Conservation (phyloP, 2,888 invertebrate genomes). For the Campaea margaritaria region DNA sequence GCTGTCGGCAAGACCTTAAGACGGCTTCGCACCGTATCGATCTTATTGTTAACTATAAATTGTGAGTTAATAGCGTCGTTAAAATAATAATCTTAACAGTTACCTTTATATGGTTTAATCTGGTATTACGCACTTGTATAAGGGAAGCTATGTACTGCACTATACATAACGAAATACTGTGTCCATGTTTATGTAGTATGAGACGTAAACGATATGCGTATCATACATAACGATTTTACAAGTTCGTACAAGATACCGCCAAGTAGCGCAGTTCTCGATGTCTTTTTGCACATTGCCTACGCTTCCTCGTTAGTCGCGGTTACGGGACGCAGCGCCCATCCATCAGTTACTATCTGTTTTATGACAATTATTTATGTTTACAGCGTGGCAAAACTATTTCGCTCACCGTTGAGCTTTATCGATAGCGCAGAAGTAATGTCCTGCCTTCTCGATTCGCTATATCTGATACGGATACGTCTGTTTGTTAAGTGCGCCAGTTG, state of each 20-base stretch:
- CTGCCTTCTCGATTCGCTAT: conserved; percentile 79
- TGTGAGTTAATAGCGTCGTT: conserved; percentile 60
- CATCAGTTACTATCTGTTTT: conserved; percentile 81
- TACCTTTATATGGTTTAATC: conserved; percentile 59
- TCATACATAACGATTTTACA: conserved; percentile 16
- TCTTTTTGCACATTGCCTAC: conserved; percentile 37
- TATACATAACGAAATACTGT: conserved; percentile 7
- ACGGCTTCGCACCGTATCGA: conserved; percentile 55
- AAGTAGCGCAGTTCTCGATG: conserved; percentile 43
- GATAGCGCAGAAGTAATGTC: conserved; percentile 83
- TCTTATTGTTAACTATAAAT: conserved; percentile 62
- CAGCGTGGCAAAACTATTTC: conserved; percentile 81
- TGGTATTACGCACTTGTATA: conserved; percentile 54
- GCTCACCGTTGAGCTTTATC: conserved; percentile 84
- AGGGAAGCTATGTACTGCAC: conserved; percentile 9
- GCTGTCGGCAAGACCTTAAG: conserved; percentile 52
- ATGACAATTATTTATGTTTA: conserved; percentile 85
- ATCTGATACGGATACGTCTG: conserved; percentile 84
- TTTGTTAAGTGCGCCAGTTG: conserved; percentile 84
- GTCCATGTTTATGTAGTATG: conserved; percentile 14
- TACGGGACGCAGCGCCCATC: conserved; percentile 64
- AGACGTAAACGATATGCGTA: conserved; percentile 13
- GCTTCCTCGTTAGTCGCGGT: conserved; percentile 72
- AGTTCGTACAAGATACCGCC: conserved; percentile 18
- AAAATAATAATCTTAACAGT: conserved; percentile 58